Conservation (phyloP, 30 jellyfish, hydroid and myxozoan species). For the Catostylus mosaicus region DNA sequence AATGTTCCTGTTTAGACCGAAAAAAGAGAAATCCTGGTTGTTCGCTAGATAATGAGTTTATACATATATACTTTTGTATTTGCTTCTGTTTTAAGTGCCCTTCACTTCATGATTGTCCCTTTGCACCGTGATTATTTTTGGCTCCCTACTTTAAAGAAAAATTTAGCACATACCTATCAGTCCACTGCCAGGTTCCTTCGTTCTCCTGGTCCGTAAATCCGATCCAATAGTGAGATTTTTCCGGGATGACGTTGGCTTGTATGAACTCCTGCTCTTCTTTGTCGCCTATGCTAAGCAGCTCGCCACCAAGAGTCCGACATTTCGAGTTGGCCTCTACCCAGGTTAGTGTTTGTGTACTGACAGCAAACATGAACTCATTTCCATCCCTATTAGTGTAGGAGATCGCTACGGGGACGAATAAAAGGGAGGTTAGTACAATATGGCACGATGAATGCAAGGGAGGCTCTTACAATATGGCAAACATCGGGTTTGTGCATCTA, state of each 20-base stretch:
- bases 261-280: slow-evolving; percentile 90
- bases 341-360: slow-evolving; percentile 86
- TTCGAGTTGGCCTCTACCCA: slow-evolving; percentile 87
- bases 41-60: too few relatives aligned
- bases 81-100: too few relatives aligned
- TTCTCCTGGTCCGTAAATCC: slow-evolving; percentile 91
- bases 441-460: slow-evolving; percentile 62
- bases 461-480: slow-evolving; percentile 19
- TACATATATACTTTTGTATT: too few relatives aligned
- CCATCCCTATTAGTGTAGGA: slow-evolving; percentile 99
- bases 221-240: slow-evolving; percentile 86
- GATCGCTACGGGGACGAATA: slow-evolving; percentile 85
- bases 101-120: too few relatives aligned
- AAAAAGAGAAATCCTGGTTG: too few relatives aligned
- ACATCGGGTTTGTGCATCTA: neutral
- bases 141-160: neutral
- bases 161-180: slow-evolving; percentile 89
- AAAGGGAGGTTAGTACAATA: slow-evolving; percentile 57
- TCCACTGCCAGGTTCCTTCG: slow-evolving; percentile 97
- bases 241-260: slow-evolving; percentile 69
- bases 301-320: slow-evolving; percentile 93
- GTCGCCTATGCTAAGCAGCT: slow-evolving; percentile 91
- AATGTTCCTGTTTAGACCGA: too few relatives aligned
- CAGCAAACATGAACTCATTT: slow-evolving; percentile 90
- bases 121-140: neutral